Conservation (phyloP, 2,797 vertebrate genomes). For the Schizopygopsis malacanthus region DNA sequence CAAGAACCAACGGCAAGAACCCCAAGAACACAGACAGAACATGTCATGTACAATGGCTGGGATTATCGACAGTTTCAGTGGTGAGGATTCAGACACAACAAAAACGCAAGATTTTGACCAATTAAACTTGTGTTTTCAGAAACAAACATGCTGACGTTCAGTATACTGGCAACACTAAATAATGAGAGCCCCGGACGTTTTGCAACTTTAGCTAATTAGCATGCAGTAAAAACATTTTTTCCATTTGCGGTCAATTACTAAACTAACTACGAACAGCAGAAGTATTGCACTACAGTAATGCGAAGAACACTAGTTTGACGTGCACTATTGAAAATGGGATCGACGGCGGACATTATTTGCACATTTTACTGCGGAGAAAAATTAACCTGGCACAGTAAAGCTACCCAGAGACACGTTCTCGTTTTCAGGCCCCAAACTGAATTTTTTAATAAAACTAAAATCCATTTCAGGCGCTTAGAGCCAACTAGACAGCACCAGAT, state of each 20-base stretch:
- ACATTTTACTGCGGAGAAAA: conserved; percentile 66
- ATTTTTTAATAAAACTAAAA: conserved; percentile 37
- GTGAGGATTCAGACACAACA: conserved; percentile 61
- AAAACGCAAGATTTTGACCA: conserved; percentile 44
- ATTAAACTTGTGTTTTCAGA: conserved; percentile 31
- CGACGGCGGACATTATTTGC: conserved; percentile 67
- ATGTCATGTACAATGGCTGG: conserved; percentile 60
- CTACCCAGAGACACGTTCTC: conserved; percentile 13
- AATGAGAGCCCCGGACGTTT: conserved; percentile 9
- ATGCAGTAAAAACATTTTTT: conserved; percentile 26
- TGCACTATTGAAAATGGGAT: conserved; percentile 77
- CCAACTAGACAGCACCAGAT: conserved; percentile 43
- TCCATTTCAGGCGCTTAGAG: conserved; percentile 50
- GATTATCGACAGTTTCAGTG: conserved; percentile 65
- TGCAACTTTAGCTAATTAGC: conserved; percentile 22
- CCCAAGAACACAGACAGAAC: conserved; percentile 56
- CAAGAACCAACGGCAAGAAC: conserved; percentile 63
- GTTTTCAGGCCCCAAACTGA: conserved; percentile 24
- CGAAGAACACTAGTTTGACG: conserved; percentile 80
- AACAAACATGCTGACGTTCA: conserved; percentile 47
- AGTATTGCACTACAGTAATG: conserved; percentile 78
- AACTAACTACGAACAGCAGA: conserved; percentile 66
- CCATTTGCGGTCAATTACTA: conserved; percentile 25
- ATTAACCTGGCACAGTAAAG: conserved; percentile 55
- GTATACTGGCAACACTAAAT: conserved; percentile 42